Evolutionary conservation across 2,888 invertebrate genomes (phyloP), one percentile per base, ranked within the genome.

Genomic region (Pseudococcus longispinus): DNA sequence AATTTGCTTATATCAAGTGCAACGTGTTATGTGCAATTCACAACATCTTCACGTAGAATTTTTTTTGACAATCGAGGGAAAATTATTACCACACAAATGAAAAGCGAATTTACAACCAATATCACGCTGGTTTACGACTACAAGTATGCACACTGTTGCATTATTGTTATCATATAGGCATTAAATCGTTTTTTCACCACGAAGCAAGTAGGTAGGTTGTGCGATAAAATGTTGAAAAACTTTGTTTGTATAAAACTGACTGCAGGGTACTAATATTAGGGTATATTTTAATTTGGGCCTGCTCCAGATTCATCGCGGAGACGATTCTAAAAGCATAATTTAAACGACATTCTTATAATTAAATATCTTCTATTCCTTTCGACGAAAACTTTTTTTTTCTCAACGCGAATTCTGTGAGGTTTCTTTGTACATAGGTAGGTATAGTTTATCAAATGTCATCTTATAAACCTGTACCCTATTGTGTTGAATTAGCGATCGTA

Each of bases 21-120:
- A 37, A 37, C 8, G 4, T 32, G 9, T 37, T 9, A 4, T 37
- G 37, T 37, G 37, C 37, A 37, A 37, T 37, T 37, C 37, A 8
- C 8, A 37, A 37, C 37, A 37, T 4, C 8, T 0, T 8, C 5
- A 37, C 44, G 13, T n/a, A 15, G 26, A 4, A 65, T 5, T 70
- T 29, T 60, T 32, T 29, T 29, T 29, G 70, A 70, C 70, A 70
- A 70, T 70, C 15, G 26, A 70, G 29, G 32, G 15, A 70, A 29
- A 70, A 70, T 70, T 70, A 70, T 29, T 70, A 5, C 70, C 15
- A 3, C 15, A 15, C 29, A 70, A 70, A 70, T 70, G 70, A 70
- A 70, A 70, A 70, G 29, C 70, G 70, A 70, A 70, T 70, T 70
- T 70, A 70, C 70, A 29, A 70, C 29, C 26, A 70, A 70, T 70